Evolutionary conservation across 2,888 invertebrate species (phyloP), one percentile per base, ranked within the genome.

Genomic region (Leucoma salicis): DNA sequence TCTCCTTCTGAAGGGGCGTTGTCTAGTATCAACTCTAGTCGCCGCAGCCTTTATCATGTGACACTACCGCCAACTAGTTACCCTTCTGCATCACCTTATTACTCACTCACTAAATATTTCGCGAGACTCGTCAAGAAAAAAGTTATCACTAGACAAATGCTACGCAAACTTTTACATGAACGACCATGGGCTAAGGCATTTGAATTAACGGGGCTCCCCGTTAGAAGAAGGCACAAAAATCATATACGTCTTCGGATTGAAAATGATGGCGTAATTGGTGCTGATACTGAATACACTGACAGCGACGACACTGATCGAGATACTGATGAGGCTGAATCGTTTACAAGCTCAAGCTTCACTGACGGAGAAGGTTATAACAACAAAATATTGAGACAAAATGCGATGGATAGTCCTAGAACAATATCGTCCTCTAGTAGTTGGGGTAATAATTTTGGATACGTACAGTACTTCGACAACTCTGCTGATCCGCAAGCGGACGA

Each of bases 71-170:
- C 95, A 54, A 92, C 92, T 81, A 93, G 92, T 82, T 94, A 93
- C 86, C 94, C 94, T 70, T 91, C 94, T 64, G 93, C 94, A 57
- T 93, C 95, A 35, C 95, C 95, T 15, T 96, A 95, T 79, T 92
- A 94, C 58, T 93, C 93, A 53, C 90, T 96, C 52, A 95, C 94
- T 31, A 93, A 93, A 73, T 93, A 93, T 79, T 95, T 95, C 75
- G 93, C 94, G 50, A 92, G 92, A 69, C 91, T 95, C 43, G 94
- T 96, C 24, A 93, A 93, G 73, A 92, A 92, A 73, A 94, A 93
- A 70, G 84, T 93, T 10, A 93, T 96, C 49, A 93, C 93, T 8
- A 90, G 93, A 46, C 92, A 92, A 66, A 91, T 96, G 72, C 88
- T 96, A 43, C 94, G 95, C 75, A 92, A 93, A 69, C 86, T 96